Percentiles rank a stretch among this genome's conserved stretches.
These are phyloP conservation scores for Dolichotis patagonum DNA, from an alignment of 2,113 vertebrate genomes.

Conservation along the genomic window DNA sequence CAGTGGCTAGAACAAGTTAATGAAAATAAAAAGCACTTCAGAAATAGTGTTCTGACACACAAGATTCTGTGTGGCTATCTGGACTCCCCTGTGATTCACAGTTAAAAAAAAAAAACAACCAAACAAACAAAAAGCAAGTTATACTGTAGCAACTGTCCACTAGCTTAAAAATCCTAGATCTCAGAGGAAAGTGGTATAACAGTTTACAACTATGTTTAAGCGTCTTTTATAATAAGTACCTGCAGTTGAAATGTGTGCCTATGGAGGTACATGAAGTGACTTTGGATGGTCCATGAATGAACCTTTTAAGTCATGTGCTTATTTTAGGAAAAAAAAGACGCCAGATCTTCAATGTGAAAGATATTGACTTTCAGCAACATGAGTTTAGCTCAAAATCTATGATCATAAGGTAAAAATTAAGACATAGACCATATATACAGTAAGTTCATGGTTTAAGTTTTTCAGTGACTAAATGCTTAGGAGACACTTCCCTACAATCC, in stretches of 20 bases:
- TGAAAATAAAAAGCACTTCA: background rate
- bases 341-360: background rate
- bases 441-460: background rate
- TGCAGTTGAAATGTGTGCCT: background rate
- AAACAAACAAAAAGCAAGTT: background rate
- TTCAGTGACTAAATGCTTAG: background rate
- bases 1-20: conserved; percentile 3
- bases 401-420: background rate
- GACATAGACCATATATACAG: background rate
- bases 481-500: background rate
- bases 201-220: background rate
- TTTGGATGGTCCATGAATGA: background rate
- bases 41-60: background rate
- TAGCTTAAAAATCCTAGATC: background rate
- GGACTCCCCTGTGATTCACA: background rate
- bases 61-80: background rate
- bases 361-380: background rate
- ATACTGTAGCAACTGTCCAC: background rate
- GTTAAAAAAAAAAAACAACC: background rate
- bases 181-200: background rate
- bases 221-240: background rate
- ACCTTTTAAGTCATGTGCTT: background rate
- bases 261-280: background rate
- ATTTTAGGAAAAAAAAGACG: background rate
- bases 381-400: background rate